Evolutionary conservation across 2,113 vertebrate genomes (phyloP), one percentile per base, ranked within the genome.

Genomic region (Axis porcinus): DNA sequence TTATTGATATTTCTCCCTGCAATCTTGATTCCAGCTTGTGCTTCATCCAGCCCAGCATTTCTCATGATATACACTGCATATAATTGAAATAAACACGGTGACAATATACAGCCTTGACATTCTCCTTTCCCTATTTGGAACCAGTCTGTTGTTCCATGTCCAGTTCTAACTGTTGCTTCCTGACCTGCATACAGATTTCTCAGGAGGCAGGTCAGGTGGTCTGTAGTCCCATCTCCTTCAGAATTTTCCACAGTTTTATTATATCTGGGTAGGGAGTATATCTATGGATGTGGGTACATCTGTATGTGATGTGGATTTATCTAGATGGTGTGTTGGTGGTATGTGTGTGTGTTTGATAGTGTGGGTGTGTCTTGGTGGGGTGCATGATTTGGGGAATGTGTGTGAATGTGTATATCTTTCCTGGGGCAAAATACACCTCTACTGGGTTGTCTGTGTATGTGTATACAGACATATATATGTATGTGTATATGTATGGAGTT

Each of bases 261-360:
- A 21, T 87, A 91, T 97, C 85, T 89, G 21, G 16, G 52, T 89
- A 62, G 57, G 27, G 16, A 97, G 52, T 36, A 9, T 94, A 52
- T 86, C 50, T 94, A 88, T 95, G 58, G 88, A 92, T 64, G 19
- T 62, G 40, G n/a, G 62, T 62, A 5, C 94, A 83, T 85, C 70
- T 90, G 27, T 93, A 84, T 91, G 45, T 97, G 60, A 92, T 90
- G 27, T 92, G 45, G 28, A 87, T 84, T 96, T 93, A 64, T 67
- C 64, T 88, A 79, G 33, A 79, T 87, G n/a, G 19, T 79, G 27
- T 78, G 52, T 81, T 74, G 57, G 50, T 94, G 62, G 74, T 85
- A 2, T 94, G 79, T 90, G 87, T 96, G 82, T 97, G 85, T 82
- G 55, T 52, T 86, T 85, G 62, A n/a, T 90, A 60, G 47, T 94